Conservation (phyloP, 2,797 vertebrate genomes). For the Pipistrellus nathusii region DNA sequence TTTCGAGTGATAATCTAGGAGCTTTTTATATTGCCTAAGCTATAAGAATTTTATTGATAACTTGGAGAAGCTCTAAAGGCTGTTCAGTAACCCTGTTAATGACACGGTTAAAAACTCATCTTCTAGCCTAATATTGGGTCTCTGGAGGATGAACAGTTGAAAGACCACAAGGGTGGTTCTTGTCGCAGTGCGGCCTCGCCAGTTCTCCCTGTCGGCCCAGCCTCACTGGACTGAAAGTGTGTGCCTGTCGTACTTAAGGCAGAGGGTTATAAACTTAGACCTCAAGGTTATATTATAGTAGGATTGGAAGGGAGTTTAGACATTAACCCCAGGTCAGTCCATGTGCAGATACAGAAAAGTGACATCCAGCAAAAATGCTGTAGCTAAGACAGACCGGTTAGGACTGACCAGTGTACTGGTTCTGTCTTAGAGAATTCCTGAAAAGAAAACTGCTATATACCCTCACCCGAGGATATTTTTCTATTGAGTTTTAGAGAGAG, state of each 20-base stretch:
- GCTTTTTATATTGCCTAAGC: not conserved
- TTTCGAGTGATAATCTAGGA: not conserved
- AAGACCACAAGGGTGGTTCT: not conserved
- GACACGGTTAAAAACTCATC: not conserved
- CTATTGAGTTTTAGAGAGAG: too few species aligned
- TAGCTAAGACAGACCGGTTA: not conserved
- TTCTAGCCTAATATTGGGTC: not conserved
- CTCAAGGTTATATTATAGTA: not conserved
- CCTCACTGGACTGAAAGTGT: not conserved
- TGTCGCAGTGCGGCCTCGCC: not conserved
- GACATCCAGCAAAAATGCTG: not conserved
- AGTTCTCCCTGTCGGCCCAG: not conserved
- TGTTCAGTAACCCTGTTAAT: slow-evolving; percentile 15
- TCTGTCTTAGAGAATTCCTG: slow-evolving; percentile 10
- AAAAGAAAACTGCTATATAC: not conserved
- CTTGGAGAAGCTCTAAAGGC: not conserved
- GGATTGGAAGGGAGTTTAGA: not conserved
- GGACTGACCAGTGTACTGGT: not conserved
- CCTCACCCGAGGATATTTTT: not conserved
- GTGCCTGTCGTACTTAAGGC: not conserved
- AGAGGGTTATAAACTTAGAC: not conserved
- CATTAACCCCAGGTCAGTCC: slow-evolving; percentile 7
- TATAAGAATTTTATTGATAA: not conserved
- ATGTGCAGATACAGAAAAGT: not conserved
- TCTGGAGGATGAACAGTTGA: not conserved